Evolutionary conservation across 2,797 vertebrate genomes (phyloP), one percentile per base, ranked within the genome.

Genomic region (Chelonia mydas): DNA sequence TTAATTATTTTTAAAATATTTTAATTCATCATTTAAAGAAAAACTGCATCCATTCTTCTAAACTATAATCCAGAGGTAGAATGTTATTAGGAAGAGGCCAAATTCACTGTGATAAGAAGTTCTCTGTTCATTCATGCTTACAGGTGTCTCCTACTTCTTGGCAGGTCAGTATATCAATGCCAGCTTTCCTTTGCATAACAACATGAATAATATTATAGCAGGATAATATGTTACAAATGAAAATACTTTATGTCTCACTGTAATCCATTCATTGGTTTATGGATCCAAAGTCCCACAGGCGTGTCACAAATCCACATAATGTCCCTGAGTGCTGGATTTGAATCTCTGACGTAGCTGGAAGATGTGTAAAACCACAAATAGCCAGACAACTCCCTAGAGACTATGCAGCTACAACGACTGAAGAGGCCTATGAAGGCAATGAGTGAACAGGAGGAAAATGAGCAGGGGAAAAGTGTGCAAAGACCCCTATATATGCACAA

Each of bases 181-280:
- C 19, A 93, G 15, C 76, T 94, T 76, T 93, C 45, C 47, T 74
- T 68, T 84, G 78, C 54, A 57, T 88, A 88, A 49, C 27, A 19
- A 89, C 61, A 80, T 9, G 25, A 81, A 91, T 19, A 50, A 25
- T n/a, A 88, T 33, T 68, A 5, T 59, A 82, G 5, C 74, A 95
- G 15, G 49, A 94, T 84, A 87, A 68, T 0, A 84, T 90, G 93
- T 92, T 91, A 53, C 86, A 92, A 81, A 86, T 65, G 83, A 84
- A 97, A 98, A 98, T 90, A 88, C 86, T 95, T 94, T 96, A 90
- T 94, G 86, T 89, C 88, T 88, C 88, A 89, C 96, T 87, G 86
- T 53, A 96, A 97, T 53, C 74, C 87, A 91, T 83, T 92, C 77
- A 89, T 10, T 97, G 90, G 89, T 95, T 97, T 96, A 94, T 53